Base-by-base conservation (phyloP, 2,888 invertebrate genomes). In the Hemaris fuciformis region DNA sequence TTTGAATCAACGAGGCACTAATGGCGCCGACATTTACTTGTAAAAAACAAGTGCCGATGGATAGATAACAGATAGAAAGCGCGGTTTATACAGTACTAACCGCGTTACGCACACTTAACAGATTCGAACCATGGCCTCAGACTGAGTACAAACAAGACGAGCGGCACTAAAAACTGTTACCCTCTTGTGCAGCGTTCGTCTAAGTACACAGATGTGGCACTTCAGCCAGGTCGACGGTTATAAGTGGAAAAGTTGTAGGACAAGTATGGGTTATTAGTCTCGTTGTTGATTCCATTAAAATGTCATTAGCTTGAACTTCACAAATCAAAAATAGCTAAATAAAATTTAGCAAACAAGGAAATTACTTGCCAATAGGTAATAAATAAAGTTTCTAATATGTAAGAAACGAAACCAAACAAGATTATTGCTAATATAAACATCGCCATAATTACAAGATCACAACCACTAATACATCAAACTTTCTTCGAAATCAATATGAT, bases 1-100 rank as follows among this genome's bases (percentile, higher is more conserved):
- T 79, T 83, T 84, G 77, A 82, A 84, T 87, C 82, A 83, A 77
- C 76, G 71, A 71, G 75, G 73, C 70, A 72, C 73, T 84, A 79
- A 87, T 87, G 83, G 78, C 66, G 73, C 71, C 73, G 72, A 73
- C 74, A 86, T 86, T 83, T 75, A 78, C 84, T 82, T 81, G 85
- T 79, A 84, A 83, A 82, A 82, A 83, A 83, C 78, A 78, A 79
- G 73, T 75, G 68, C 71, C 75, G 88, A 88, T 89, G 79, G 74
- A 71, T 70, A 84, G 89, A 90, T 89, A 89, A 84, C 81, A 81
- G 85, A 82, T 89, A 88, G 89, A 90, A 90, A 90, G 89, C 83
- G 80, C 81, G 77, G 84, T 81, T 83, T 77, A 74, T 80, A 84
- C 75, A 80, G 77, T 83, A 83, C 84, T 83, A 84, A 87, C 88